Evolutionary conservation across 1,140 invertebrate species (phyloP).

Genomic region (Ostrea denselamellosa): DNA sequence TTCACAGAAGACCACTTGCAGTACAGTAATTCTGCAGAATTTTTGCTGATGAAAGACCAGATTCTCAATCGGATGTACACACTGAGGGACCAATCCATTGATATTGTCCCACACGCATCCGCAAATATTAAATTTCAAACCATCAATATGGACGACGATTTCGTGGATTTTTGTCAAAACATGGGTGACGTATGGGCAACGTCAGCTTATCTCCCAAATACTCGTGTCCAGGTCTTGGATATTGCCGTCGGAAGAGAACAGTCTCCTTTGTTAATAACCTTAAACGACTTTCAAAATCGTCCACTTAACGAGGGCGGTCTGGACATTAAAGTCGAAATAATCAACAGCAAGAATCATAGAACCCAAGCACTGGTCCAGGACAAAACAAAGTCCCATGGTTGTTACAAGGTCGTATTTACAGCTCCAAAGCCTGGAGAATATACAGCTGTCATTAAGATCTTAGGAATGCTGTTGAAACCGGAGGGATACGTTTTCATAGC

Average conservation of each 20-base stretch:
- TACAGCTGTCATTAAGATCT: conserved; percentile 43
- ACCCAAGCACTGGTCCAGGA: conserved; percentile 36
- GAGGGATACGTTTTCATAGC: conserved; percentile 29
- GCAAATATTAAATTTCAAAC: conserved; percentile 45
- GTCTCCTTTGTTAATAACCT: conserved; percentile 32
- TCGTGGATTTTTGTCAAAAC: conserved; percentile 30
- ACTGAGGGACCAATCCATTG: conserved; percentile 35
- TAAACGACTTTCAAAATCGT: conserved; percentile 48
- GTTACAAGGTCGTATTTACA: conserved; percentile 48
- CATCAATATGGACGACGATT: conserved; percentile 35
- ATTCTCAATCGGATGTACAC: conserved; percentile 42
- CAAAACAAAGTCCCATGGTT: conserved; percentile 3
- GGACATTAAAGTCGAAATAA: conserved; percentile 48
- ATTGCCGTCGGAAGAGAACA: conserved; percentile 44
- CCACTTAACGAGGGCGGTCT: conserved; percentile 46
- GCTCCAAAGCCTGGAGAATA: conserved; percentile 47
- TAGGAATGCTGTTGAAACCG: conserved; percentile 25
- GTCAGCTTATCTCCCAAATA: conserved; percentile 48
- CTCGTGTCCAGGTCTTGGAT: conserved; percentile 48
- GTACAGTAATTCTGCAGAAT: conserved; percentile 52
- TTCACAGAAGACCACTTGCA: conserved; percentile 51
- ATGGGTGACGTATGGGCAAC: conserved; percentile 51
- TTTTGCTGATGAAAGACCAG: conserved; percentile 49
- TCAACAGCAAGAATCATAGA: conserved; percentile 41
- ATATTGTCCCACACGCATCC: conserved; percentile 25